These are phyloP conservation scores for Holacanthella duospinosa DNA, from an alignment of 2,888 invertebrate species.

Conservation along the genomic window DNA sequence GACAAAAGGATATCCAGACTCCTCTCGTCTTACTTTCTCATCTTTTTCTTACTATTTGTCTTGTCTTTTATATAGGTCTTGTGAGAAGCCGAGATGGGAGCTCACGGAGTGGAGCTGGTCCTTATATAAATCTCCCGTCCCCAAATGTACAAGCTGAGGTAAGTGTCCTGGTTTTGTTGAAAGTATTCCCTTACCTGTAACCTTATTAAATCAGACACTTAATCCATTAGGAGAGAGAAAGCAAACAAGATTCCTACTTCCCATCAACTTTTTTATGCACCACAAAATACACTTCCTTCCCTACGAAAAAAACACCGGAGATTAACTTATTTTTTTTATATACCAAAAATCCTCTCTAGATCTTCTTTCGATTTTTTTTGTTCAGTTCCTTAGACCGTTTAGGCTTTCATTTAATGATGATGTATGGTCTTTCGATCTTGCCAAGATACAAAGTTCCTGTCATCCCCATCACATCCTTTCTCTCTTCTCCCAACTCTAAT, in stretches of 20 bases:
- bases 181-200: neutral
- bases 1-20: too few species aligned
- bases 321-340: neutral
- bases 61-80: constrained; percentile 36
- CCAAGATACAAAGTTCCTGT: too few species aligned
- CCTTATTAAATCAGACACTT: neutral
- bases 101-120: constrained; percentile 39
- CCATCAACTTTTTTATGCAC: neutral
- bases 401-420: too few species aligned
- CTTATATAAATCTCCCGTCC: constrained; percentile 42
- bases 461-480: too few species aligned
- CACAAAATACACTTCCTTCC: neutral
- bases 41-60: too few species aligned
- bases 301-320: neutral
- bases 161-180: constrained; percentile 18
- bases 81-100: constrained; percentile 42
- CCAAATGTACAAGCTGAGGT: constrained; percentile 42
- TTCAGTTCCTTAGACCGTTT: neutral
- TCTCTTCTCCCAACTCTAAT: too few species aligned
- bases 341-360: too few species aligned
- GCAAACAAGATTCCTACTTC: neutral
- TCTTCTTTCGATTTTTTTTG: too few species aligned
- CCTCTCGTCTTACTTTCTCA: too few species aligned
- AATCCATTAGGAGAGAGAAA: neutral
- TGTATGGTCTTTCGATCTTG: too few species aligned